Base-by-base conservation (phyloP, 2,888 invertebrate genomes). In the Cantharis lateralis region DNA sequence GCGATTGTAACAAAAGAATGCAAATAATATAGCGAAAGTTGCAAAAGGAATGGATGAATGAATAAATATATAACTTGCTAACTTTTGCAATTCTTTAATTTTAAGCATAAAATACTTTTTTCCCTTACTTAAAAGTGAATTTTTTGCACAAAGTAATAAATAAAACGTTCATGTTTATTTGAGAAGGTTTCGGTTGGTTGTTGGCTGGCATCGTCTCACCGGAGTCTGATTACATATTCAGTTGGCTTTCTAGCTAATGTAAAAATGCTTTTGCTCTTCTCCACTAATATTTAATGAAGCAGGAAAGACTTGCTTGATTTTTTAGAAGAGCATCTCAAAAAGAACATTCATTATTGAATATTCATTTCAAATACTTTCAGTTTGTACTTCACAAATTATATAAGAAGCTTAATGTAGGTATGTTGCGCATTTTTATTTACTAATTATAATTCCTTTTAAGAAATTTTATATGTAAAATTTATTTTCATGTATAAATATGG, bases 211-310 rank as follows among this genome's bases (percentile, higher is more conserved):
- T 72, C 77, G 77, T 77, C 78, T 75, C 74, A 78, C 74, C 79
- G 79, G 69, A 72, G 75, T 72, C 75, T 76, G 79, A 81, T 81
- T 81, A 81, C 79, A 80, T 79, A 80, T 81, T 81, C 81, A 80
- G 79, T 79, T 80, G 79, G 80, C 80, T 80, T 79, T 80, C 77
- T 79, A 78, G 80, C 80, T 81, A 81, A 81, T 81, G 81, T 80
- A 81, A 81, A 81, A 81, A 81, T 81, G 80, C 81, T 81, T 81
- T 80, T 80, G 78, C 80, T 80, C 81, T 77, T 81, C 81, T 78
- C 75, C 74, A 81, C 76, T 76, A 81, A 81, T 81, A 81, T 80
- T 81, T 81, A 81, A 81, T 81, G 81, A 79, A 70, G 73, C 77
- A 71, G 70, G 78, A 71, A 66, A 78, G 75, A 68, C 73, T 48